Conservation (phyloP, 2,797 vertebrate species). For the Diceros bicornis region DNA sequence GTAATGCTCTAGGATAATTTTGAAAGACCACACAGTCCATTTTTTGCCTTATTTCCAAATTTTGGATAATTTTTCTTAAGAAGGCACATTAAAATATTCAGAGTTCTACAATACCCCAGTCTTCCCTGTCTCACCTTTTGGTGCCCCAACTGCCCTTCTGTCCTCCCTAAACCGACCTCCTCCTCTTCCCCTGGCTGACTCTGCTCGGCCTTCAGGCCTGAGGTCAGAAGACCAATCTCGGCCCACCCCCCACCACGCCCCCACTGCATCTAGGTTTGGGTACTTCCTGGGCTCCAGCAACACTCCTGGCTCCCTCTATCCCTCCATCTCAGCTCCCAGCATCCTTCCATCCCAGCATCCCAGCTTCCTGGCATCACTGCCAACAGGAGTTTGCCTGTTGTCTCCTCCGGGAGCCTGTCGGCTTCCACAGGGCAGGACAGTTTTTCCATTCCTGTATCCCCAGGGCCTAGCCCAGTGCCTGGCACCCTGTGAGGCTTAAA, state of each 20-base stretch:
- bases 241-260: rapidly evolving
- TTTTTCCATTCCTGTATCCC: neutral
- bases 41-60: neutral
- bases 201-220: neutral
- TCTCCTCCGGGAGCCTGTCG: neutral
- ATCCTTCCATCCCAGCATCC: neutral
- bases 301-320: neutral
- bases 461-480: neutral
- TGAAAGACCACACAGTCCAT: neutral
- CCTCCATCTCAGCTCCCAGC: neutral
- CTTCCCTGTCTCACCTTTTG: neutral
- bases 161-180: neutral
- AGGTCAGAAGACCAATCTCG: neutral
- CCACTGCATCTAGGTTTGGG: neutral
- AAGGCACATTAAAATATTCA: no score
- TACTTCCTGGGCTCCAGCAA: neutral
- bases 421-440: rapidly evolving
- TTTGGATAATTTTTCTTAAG: neutral
- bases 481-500: neutral
- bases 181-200: neutral
- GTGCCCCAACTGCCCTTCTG: no score
- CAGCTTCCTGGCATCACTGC: neutral
- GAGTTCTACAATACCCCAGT: rapidly evolving
- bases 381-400: neutral
- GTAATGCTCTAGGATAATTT: neutral